Evolutionary conservation across 2,888 invertebrate species (phyloP), one percentile per base, ranked within the genome.

Genomic region (Lochmaea capreae): DNA sequence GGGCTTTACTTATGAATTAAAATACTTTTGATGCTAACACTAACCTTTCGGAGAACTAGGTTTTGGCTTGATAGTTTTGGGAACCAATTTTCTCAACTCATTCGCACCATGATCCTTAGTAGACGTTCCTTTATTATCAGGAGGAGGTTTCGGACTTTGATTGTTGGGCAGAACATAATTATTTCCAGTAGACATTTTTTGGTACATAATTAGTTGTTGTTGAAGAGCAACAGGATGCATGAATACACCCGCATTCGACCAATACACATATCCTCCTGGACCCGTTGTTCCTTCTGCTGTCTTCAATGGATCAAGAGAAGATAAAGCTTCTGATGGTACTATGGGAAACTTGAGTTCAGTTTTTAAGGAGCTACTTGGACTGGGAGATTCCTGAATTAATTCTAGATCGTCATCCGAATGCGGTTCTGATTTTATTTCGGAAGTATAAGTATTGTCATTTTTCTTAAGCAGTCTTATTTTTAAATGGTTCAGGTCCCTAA

Each of bases 201-300:
- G 94, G 82, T 94, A 95, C 84, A 94, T 94, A 54, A 94, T 86
- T 14, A 93, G 87, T 79, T 93, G 91, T 2, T 93, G 92, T 78
- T 93, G 93, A 59, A 93, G 83, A 0, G 93, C 93, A 85, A 94
- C 88, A 0, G 95, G 94, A 77, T 94, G 93, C 78, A 94, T 90
- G 80, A 93, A 92, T 0, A 93, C 89, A 0, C 92, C 93, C 0
- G 92, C 90, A 78, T 91, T 90, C 0, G 92, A 93, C 93, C 93
- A 93, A 82, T 92, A 93, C 33, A 92, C 91, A 82, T 91, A 91
- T 0, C 91, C 91, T 0, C 85, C 85, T 14, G 86, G 84, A 2
- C 84, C 81, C 11, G 88, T 70, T 83, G 87, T 83, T 85, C 83
- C 81, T 83, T 89, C 79, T 77, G 87, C 79, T 78, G 85, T 86